Base-by-base conservation (phyloP, 2,888 invertebrate genomes). In the Nezara viridula region DNA sequence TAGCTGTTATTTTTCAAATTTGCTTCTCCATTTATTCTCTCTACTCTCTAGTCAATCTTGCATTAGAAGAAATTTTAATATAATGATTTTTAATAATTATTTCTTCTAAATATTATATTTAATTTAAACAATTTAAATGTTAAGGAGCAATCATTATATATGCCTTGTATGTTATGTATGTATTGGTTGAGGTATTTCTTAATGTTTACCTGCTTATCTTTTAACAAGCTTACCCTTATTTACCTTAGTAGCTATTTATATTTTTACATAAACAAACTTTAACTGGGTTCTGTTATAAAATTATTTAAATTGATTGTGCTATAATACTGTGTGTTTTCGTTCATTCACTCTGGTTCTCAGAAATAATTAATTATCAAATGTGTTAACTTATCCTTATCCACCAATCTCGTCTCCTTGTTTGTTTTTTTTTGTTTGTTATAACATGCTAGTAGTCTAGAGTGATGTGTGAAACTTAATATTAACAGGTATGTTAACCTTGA, bases 381-480 rank as follows among this genome's bases (percentile, higher is more conserved):
- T n/a, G 14, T 81, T 81, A 12, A 81, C 24, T 81, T 14, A 2
- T 12, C 37, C 81, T 81, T 81, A 81, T 81, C 81, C n/a, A 44
- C 19, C 81, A 81, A 81, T 81, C 81, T 81, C 44, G 81, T 81
- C 66, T 73, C 24, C 19, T 21, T 9, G 14, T n/a, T 14, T 77
- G 40, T 9, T 81, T 81, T 77, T 77, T 77, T n/a, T 60, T 73
- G 6, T 81, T 24, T 81, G 44, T 81, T 81, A 19, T 73, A 81
- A 47, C 44, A 14, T n/a, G 44, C 44, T 14, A n/a, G n/a, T 81
- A 47, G 44, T 81, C 44, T 81, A 44, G n/a, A n/a, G 81, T 81
- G 81, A 81, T 81, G 81, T 47, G 81, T 81, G 44, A 81, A 81
- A 81, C 44, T 81, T 77, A 77, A 77, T 77, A 40, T 14, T 60